Evolutionary conservation across 2,888 invertebrate genomes (phyloP), one percentile per base, ranked within the genome.

Genomic region (Euspilapteryx auroguttella): DNA sequence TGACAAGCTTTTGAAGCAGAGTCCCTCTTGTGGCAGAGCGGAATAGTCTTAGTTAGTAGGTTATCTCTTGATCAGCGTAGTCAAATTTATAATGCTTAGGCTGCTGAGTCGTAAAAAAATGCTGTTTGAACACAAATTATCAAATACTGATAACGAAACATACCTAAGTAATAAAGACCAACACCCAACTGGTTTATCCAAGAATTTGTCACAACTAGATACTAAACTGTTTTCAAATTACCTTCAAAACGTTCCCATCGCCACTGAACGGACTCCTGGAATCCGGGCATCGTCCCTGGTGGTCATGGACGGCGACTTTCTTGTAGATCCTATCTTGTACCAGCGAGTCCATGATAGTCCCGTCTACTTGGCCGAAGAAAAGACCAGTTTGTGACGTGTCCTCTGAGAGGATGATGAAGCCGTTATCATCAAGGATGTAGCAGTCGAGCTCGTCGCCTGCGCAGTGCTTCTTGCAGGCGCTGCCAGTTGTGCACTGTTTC

Each of bases 281-380:
- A 43, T 81, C 81, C 0, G 86, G 83, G 48, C 94, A 94, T 22
- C 89, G 80, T 1, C 92, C 94, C 58, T 94, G 94, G 50, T 93
- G 92, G 51, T 94, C 94, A 40, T 88, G 88, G 1, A 94, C 86
- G 0, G 86, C 83, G 2, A 94, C 85, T 53, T 90, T 88, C 48
- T 89, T 89, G 61, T 92, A 94, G 45, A 94, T 93, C 36, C 88
- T 82, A 49, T 92, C 92, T 51, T 94, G 91, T 0, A 94, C 93
- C 29, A 94, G 64, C 0, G 92, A 91, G 59, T 94, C 92, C 92
- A 94, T 93, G 34, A 94, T 92, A 9, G 93, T 93, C 12, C 93
- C 93, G 55, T 95, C 94, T 23, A 94, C 88, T 62, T 94, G 92
- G 0, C 95, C 96, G 48, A 95, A 95, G 65, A 96, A 96, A 47